phyloP scores from a whole-genome alignment of 2,113 vertebrate genomes.

The Galemys pyrenaicus region DNA sequence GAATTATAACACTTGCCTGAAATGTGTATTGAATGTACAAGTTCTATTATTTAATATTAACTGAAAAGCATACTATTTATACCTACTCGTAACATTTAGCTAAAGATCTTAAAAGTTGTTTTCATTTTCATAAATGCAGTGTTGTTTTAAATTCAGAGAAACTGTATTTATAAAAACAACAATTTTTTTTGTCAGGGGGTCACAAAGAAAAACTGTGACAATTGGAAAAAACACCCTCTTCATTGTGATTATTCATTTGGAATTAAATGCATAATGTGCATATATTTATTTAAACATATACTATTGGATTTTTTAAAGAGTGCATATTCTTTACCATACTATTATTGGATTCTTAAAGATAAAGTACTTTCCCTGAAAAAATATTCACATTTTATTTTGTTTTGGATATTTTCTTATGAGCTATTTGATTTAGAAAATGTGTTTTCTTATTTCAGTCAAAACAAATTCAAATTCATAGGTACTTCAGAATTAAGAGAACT shows the following conservation, averaged over 20 bases:
- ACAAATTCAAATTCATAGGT: conserved; percentile 64
- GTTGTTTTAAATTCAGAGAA: conserved; percentile 31
- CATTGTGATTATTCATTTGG: conserved; percentile 25
- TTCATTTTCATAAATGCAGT: conserved; percentile 26
- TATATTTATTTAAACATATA: conserved; percentile 61
- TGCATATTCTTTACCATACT: not conserved
- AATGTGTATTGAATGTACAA: conserved; percentile 50
- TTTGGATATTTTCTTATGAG: conserved; percentile 52
- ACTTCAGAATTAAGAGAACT: conserved; percentile 50
- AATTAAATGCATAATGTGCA: conserved; percentile 59
- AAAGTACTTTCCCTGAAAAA: not conserved
- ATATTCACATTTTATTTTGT: conserved; percentile 36
- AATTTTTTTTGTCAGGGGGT: not conserved
- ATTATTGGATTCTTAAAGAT: conserved; percentile 31
- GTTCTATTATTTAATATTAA: conserved; percentile 56
- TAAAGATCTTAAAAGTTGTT: conserved; percentile 41
- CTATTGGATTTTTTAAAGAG: conserved; percentile 12
- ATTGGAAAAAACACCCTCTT: conserved; percentile 61
- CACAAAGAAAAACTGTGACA: conserved; percentile 41
- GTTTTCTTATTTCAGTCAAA: conserved; percentile 72
- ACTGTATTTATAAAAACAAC: conserved; percentile 9
- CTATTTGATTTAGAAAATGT: conserved; percentile 62
- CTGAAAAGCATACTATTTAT: not conserved
- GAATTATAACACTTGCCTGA: conserved; percentile 1
- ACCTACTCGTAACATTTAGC: not conserved